Evolutionary conservation across 2,888 invertebrate genomes (phyloP).

Genomic region (Caenorhabditis zanzibari): DNA sequence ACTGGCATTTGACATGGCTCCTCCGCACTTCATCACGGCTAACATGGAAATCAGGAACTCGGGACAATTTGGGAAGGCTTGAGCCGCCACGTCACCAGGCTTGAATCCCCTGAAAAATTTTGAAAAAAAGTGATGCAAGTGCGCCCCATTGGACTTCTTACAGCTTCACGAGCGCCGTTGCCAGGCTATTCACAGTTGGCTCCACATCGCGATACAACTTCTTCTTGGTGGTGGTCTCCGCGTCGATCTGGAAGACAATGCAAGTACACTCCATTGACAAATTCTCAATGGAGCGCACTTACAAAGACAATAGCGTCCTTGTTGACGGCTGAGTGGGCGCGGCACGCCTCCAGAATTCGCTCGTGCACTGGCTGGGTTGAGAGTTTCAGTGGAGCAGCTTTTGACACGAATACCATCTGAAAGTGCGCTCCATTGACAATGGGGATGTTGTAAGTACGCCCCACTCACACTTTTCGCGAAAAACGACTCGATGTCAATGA

Average conservation of each 20-base stretch:
- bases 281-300: conserved; percentile 8
- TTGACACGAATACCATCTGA: conserved; percentile 68
- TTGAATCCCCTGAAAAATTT: conserved; percentile 64
- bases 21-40: conserved; percentile 74
- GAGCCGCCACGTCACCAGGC: conserved; percentile 64
- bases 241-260: background rate
- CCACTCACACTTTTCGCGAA: conserved; percentile 40
- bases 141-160: conserved; percentile 4
- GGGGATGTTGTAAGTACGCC: background rate
- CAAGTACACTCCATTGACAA: background rate
- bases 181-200: conserved; percentile 59
- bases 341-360: conserved; percentile 49
- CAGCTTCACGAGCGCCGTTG: conserved; percentile 54
- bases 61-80: conserved; percentile 69
- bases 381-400: conserved; percentile 47
- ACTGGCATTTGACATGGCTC: conserved; percentile 79
- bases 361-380: conserved; percentile 57
- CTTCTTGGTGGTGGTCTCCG: conserved; percentile 63
- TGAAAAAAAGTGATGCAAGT: background rate
- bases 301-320: conserved; percentile 64
- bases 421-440: background rate
- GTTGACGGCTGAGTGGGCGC: conserved; percentile 38
- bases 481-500: conserved; percentile 20
- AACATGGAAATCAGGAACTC: conserved; percentile 71
- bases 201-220: conserved; percentile 55